Evolutionary conservation across 2,888 invertebrate species (phyloP).

Genomic region (Panorpa germanica): DNA sequence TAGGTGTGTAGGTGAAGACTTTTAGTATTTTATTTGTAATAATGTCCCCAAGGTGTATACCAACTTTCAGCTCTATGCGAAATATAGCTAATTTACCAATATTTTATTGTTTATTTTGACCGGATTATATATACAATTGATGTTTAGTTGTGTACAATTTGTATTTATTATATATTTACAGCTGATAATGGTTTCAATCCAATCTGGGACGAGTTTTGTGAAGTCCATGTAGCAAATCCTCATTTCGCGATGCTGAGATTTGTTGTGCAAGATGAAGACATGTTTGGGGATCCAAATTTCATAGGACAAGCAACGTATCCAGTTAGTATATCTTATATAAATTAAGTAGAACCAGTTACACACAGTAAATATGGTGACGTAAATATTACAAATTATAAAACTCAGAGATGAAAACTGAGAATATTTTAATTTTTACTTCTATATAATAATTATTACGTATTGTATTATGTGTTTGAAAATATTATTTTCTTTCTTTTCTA

Average conservation of each 20-base stretch:
- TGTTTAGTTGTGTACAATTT: conserved; percentile 2
- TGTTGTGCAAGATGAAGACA: conserved; percentile 85
- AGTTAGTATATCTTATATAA: conserved; percentile 25
- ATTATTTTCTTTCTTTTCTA: conserved; percentile 18
- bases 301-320: conserved; percentile 93
- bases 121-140: conserved; percentile 1
- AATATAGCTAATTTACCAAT: too few relatives aligned
- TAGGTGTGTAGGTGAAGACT: too few relatives aligned
- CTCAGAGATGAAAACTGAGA: too few relatives aligned
- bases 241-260: conserved; percentile 72
- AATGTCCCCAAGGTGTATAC: too few relatives aligned
- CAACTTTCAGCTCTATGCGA: too few relatives aligned
- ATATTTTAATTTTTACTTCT: conserved; percentile 6
- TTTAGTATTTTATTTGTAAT: too few relatives aligned
- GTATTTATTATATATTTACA: conserved; percentile 21
- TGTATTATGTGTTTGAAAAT: conserved; percentile 6
- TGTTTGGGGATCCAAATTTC: conserved; percentile 93
- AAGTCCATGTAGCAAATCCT: conserved; percentile 66
- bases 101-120: too few relatives aligned
- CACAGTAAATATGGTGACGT: too few relatives aligned
- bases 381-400: too few relatives aligned
- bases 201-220: conserved; percentile 74
- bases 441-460: conserved; percentile 1
- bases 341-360: not conserved
- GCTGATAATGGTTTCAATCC: conserved; percentile 91